These are phyloP conservation scores for Acrossocheilus fasciatus DNA, from an alignment of 2,797 vertebrate genomes.

Conservation along the genomic window DNA sequence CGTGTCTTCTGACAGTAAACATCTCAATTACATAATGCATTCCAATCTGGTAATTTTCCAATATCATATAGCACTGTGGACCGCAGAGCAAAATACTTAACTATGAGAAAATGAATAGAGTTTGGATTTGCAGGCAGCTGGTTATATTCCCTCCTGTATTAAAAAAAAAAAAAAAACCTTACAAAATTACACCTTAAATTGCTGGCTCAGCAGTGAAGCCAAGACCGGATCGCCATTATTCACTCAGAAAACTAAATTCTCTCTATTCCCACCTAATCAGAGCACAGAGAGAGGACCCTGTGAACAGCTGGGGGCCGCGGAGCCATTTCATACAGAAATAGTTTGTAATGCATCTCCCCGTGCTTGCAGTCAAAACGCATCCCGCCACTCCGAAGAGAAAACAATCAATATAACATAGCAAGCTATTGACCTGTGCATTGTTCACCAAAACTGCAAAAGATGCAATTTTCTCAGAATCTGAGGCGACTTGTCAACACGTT, in stretches of 20 bases:
- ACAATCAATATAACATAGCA: conserved; percentile 54
- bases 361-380: conserved; percentile 36
- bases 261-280: conserved; percentile 32
- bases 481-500: conserved; percentile 49
- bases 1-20: background rate
- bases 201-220: conserved; percentile 23
- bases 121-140: conserved; percentile 10
- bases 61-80: background rate
- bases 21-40: background rate
- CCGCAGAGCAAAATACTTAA: background rate
- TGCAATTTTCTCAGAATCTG: conserved; percentile 32
- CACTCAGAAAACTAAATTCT: conserved; percentile 34
- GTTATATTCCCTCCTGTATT: conserved; percentile 26
- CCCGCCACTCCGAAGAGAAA: conserved; percentile 52
- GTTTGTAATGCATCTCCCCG: conserved; percentile 40
- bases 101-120: background rate
- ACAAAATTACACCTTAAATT: conserved; percentile 39
- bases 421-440: conserved; percentile 48
- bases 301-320: conserved; percentile 27
- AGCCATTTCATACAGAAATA: conserved; percentile 57
- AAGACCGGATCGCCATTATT: conserved; percentile 30
- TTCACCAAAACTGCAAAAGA: conserved; percentile 48
- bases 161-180: background rate
- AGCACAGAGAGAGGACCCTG: conserved; percentile 18
- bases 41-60: background rate